Base-by-base conservation (phyloP, 2,113 vertebrate species). In the Actenoides hombroni region DNA sequence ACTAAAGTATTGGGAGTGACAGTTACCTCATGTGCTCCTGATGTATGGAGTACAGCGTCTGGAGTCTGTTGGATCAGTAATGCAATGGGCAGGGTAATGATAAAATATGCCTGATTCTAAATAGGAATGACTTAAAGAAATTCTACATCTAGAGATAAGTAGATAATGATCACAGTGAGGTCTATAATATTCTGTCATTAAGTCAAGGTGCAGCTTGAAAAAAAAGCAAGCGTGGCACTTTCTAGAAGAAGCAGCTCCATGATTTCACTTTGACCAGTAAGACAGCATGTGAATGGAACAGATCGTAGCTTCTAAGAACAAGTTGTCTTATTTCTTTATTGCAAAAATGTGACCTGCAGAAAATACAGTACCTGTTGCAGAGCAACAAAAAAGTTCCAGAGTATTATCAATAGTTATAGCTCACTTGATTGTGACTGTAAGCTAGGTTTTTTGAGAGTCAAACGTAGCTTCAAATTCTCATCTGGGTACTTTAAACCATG, bases 271-370 rank as follows among this genome's bases (percentile, higher is more conserved):
- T 67, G 40, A 51, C 13, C 12, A 16, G 25, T 51, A 68, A 67
- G 69, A 67, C 35, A 37, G 29, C 13, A 39, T 4, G 1, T 19
- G 35, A 74, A 35, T 20, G n/a, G 54, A 63, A 35, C 37, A 26
- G 60, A 37, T 16, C 0, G 0, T 44, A 21, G 26, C 51, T 54
- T 60, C 51, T 70, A 39, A 54, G 31, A 64, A 49, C 13, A 49
- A 31, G 19, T 28, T 0, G 0, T 40, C 1, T 0, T 48, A 53
- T 68, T 40, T 42, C 18, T 42, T 44, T 51, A 6, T 48, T 83
- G 77, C 28, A 63, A 79, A 90, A 64, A 31, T 64, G 10, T 48
- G 54, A 23, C n/a, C 9, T 64, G 35, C 2, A 67, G 42, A 57
- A 57, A 83, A 63, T 23, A 49, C 8, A 24, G 14, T 17, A 51